phyloP scores from a whole-genome alignment of 2,797 vertebrate species.

The Acipenser ruthenus region DNA sequence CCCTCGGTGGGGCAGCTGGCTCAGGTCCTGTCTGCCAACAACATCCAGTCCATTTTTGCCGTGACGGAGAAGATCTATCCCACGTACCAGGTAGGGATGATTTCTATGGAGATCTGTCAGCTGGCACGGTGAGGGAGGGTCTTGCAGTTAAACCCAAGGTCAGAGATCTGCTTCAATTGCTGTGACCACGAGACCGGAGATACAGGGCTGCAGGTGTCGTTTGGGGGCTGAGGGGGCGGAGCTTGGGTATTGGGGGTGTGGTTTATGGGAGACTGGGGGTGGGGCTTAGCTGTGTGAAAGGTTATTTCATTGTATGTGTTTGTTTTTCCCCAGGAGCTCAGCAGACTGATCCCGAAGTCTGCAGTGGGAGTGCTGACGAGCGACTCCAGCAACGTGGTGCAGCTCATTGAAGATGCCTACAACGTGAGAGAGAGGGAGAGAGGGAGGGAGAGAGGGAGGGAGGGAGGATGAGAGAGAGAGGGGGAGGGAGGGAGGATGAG shows the following conservation, averaged over 20 bases:
- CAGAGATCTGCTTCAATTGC: neutral
- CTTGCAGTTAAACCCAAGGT: too few relatives aligned
- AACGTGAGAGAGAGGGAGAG: too few relatives aligned
- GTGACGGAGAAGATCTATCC: slow-evolving; percentile 52
- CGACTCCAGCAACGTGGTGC: slow-evolving; percentile 68
- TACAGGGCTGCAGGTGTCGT: too few relatives aligned
- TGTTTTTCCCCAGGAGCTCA: slow-evolving; percentile 48
- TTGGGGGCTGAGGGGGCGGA: too few relatives aligned
- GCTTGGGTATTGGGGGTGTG: too few relatives aligned
- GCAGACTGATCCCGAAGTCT: slow-evolving; percentile 64
- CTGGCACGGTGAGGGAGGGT: neutral
- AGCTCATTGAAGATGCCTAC: slow-evolving; percentile 44
- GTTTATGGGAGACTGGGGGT: neutral
- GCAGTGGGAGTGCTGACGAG: slow-evolving; percentile 58
- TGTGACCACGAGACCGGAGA: neutral
- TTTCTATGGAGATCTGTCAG: neutral
- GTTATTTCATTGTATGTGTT: neutral
- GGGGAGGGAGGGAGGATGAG: too few relatives aligned
- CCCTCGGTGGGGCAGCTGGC: slow-evolving; percentile 63
- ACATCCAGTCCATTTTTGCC: slow-evolving; percentile 72
- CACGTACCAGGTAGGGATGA: slow-evolving; percentile 51
- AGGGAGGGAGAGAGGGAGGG: too few relatives aligned
- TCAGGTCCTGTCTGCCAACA: slow-evolving; percentile 55
- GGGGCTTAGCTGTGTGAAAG: neutral
- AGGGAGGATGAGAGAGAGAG: too few relatives aligned